Base-by-base conservation (phyloP, 2,797 vertebrate species). In the Pempheris klunzingeri region DNA sequence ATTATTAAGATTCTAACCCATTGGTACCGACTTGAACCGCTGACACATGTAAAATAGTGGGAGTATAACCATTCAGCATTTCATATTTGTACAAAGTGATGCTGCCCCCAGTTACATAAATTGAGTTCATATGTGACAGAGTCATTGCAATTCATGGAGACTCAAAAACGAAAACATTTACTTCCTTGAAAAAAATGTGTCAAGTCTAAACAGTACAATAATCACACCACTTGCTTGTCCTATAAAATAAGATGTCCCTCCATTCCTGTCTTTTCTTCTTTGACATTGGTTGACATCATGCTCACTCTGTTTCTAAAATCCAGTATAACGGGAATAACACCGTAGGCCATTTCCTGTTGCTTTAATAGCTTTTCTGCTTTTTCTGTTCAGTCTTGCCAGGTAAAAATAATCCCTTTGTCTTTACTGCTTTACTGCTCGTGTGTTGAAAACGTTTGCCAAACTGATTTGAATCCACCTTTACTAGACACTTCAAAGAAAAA, bases 191-290 rank as follows among this genome's bases (percentile, higher is more conserved):
- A 75, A 49, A 28, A 24, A 34, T 30, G 7, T 50, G 66, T 54
- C 24, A 62, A 78, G 70, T 80, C 43, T 30, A 73, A 78, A 47
- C 52, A 61, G 63, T 63, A 57, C 70, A 55, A 69, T 28, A 64
- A 70, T 65, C 63, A 13, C 41, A 38, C 22, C 36, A 22, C n/a
- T 49, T 1, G 11, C 52, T 66, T 22, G 32, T 43, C 69, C n/a
- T 15, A 36, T n/a, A 4, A 39, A 43, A 24, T 13, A 15, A 32
- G 63, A 38, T 7, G 26, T 58, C 58, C 38, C 17, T n/a, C n/a
- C n/a, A n/a, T 30, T 39, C 34, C 5, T 4, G 12, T 41, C 24
- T 15, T 14, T 4, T 46, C 52, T 22, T 32, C 7, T 8, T 18
- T 34, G 41, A 71, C 54, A 74, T 58, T 77, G 32, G 20, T 67